Evolutionary conservation across 2,888 invertebrate genomes (phyloP), one percentile per base, ranked within the genome.

Genomic region (Ectemnius continuus): DNA sequence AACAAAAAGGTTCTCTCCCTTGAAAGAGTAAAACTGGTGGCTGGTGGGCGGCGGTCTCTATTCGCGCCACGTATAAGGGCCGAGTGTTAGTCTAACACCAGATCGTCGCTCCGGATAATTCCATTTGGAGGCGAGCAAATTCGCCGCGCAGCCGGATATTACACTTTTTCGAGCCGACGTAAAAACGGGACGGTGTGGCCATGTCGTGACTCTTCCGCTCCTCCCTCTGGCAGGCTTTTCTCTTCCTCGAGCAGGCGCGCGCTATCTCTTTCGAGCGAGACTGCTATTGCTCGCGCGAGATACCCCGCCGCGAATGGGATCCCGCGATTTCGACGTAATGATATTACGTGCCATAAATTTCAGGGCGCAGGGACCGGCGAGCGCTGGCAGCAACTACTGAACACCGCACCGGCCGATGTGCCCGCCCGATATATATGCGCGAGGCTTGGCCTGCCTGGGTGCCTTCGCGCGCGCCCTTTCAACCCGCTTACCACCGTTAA

Each of bases 311-410:
- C 76, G 63, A 76, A 65, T 63, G 45, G 57, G 78, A 78, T 73
- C 67, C 62, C 14, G 47, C 66, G 69, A 76, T 73, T 52, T 82
- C 64, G 70, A 70, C 48, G 69, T 82, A 79, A 82, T 73, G 75
- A 80, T 78, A 80, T 82, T 80, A 75, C 70, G 68, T 60, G 73
- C 67, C 65, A 69, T 80, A 80, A 82, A 82, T 82, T 74, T 75
- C 20, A 52, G 52, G 48, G 8, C 14, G 4, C 8, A 13, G 16
- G 16, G 52, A 14, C 11, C 36, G 2, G 36, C 36, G 52, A 52
- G n/a, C n/a, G 1, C 8, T 16, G 16, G 1, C n/a, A 52, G 52
- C 52, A 52, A 52, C n/a, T 36, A 52, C 52, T 36, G 52, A 52
- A 52, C n/a, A 52, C 14, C 16, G n/a, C n/a, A 52, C 14, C 16